Evolutionary conservation across 2,797 vertebrate species (phyloP).

Genomic region (Martes flavigula): DNA sequence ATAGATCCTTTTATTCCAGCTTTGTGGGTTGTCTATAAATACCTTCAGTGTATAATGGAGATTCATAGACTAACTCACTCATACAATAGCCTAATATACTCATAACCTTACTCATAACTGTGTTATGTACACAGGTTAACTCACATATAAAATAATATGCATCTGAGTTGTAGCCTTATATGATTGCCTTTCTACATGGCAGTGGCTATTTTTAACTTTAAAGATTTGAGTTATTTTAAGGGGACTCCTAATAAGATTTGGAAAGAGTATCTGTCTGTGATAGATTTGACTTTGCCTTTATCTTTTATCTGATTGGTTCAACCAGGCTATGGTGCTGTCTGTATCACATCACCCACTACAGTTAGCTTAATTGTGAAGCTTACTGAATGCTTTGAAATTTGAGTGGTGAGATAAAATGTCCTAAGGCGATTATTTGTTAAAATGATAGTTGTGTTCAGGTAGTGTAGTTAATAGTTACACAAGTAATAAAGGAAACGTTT

Average conservation of each 20-base stretch:
- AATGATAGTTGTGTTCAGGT: neutral
- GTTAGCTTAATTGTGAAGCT: neutral
- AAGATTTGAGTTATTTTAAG: no score
- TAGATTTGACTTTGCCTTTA: neutral
- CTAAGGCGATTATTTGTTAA: neutral
- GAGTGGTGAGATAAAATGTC: neutral
- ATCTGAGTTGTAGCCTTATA: neutral
- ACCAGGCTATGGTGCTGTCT: neutral
- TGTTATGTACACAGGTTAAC: neutral
- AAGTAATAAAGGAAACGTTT: neutral
- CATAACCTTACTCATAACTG: neutral
- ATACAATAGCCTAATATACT: neutral
- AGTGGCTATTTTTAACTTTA: neutral
- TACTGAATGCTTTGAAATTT: neutral
- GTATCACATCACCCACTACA: neutral
- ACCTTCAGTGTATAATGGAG: neutral
- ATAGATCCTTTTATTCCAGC: neutral
- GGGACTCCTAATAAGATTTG: neutral
- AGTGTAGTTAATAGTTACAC: neutral
- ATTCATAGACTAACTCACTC: neutral
- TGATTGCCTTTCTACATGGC: neutral
- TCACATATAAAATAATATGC: neutral
- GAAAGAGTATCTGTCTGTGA: neutral
- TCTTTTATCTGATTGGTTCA: neutral
- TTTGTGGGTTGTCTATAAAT: neutral